A percentile compares a stretch with the other conserved stretches of the same genome.
phyloP scores from a whole-genome alignment of 2,113 vertebrate genomes.

The Zingel zingel region DNA sequence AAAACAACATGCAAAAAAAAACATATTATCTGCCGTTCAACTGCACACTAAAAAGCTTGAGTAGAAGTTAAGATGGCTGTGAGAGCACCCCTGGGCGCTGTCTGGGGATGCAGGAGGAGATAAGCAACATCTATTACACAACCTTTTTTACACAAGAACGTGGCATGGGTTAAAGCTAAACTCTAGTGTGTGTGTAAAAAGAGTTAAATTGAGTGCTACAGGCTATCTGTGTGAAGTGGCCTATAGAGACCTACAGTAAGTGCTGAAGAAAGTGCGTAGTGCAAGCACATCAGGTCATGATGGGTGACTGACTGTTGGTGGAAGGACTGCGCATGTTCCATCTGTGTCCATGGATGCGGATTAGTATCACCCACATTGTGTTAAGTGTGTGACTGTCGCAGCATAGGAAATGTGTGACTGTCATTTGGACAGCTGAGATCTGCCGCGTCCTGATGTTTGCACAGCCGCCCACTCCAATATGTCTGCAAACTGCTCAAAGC shows the following conservation, averaged over 20 bases:
- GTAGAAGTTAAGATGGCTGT: neutral
- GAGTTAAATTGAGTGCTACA: neutral
- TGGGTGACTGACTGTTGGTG: constrained; percentile 23
- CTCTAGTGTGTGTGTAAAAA: neutral
- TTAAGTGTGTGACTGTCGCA: constrained; percentile 59
- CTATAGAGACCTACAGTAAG: constrained; percentile 8
- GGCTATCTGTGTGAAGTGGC: constrained; percentile 32
- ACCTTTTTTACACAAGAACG: neutral
- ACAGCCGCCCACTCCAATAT: constrained; percentile 66
- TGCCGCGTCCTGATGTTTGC: constrained; percentile 61
- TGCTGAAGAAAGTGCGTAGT: constrained; percentile 15
- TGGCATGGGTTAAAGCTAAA: neutral
- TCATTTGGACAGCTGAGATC: constrained; percentile 63
- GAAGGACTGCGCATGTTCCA: constrained; percentile 37
- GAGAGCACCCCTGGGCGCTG: neutral
- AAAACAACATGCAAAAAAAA: neutral
- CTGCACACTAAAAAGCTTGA: neutral
- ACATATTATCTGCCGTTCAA: neutral
- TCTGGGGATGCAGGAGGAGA: neutral
- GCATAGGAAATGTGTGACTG: constrained; percentile 62
- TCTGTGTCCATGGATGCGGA: constrained; percentile 28
- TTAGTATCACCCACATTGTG: constrained; percentile 43
- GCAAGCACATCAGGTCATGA: constrained; percentile 31
- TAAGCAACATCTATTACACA: neutral
- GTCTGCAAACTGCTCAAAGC: constrained; percentile 52